Evolutionary conservation across 1,140 invertebrate genomes (phyloP), one percentile per base, ranked within the genome.

Genomic region (Ceratina calcarata): DNA sequence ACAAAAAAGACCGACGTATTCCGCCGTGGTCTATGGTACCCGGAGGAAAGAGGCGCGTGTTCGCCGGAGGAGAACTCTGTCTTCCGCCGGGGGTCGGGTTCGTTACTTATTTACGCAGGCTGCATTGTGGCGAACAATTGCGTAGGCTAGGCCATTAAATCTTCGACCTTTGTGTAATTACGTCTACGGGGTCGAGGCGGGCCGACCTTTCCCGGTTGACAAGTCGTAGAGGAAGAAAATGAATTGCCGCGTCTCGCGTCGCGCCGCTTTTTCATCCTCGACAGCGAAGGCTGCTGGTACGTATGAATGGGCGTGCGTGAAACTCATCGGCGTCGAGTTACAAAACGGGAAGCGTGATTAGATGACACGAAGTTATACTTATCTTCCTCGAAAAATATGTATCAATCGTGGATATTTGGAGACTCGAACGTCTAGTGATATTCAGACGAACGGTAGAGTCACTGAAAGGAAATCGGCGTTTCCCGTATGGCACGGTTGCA

Each of bases 11-110:
- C 84, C 84, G 78, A 66, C 82, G 74, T 83, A 80, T 86, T 87
- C 84, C 84, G 73, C 78, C 82, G 83, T 45, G 84, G 72, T 76
- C 15, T 8, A 37, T 81, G 37, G 37, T 45, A 45, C 74, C 73
- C 75, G 69, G 79, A 69, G 84, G 89, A 90, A 82, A 86, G 85
- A 76, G 72, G 3, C 83, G 83, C 83, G 3, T 45, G 68, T 57
- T 18, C 60, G 74, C 83, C 87, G 80, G 74, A 84, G 78, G 79
- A 83, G 60, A 61, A 16, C 32, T 61, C 73, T 57, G 51, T 32
- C 45, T 86, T 76, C 75, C 22, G 62, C 77, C 87, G 87, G 90
- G 86, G 90, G 86, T 89, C 85, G 82, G 71, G 79, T 24, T 79
- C 83, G 71, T 84, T 82, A 78, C 82, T 76, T 82, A 86, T 78